Base-by-base conservation (phyloP, 2,113 vertebrate species). In the Ondatra zibethicus region DNA sequence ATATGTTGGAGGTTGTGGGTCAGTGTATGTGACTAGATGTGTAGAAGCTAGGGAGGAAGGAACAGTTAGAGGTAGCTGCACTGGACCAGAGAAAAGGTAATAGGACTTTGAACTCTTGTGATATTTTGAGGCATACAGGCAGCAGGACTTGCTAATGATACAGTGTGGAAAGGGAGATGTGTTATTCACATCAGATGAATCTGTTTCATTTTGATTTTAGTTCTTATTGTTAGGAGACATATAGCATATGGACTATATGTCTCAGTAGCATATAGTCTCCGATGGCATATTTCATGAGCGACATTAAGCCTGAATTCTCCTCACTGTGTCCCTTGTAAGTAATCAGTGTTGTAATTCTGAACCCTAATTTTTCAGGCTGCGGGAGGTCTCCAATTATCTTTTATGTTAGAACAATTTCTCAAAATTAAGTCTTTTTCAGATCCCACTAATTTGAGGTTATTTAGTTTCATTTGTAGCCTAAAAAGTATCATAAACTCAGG, bases 151-250 rank as follows among this genome's bases (percentile, higher is more conserved):
- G 42, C 61, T 93, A 52, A 68, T 58, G 45, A 21, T 66, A 39
- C 33, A 61, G 31, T 31, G 17, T 65, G 39, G 33, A 61, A 39
- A 81, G 76, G 80, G n/a, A 75, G 55, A 78, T 55, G 5, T 81
- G 76, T 89, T 95, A 77, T 78, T 8, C 50, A 77, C 50, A 87
- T 86, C 72, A 87, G 91, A 78, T 91, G 27, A 85, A 77, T 96
- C 88, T 81, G 31, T 89, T 95, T 96, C 47, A 77, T 58, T 86
- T 96, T 92, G 65, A 36, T 68, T 70, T 58, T 52, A 65, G 70
- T 89, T 96, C 47, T 84, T 93, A 85, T 91, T 94, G 90, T 91
- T 91, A 91, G 61, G 72, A 92, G 25, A 88, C 4, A 39, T 84
- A 93, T 75, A n/a, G 10, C 29, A 10, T 47, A 68, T 8, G 88